Evolutionary conservation across 2,113 vertebrate genomes (phyloP).

Genomic region (Tenrec ecaudatus): DNA sequence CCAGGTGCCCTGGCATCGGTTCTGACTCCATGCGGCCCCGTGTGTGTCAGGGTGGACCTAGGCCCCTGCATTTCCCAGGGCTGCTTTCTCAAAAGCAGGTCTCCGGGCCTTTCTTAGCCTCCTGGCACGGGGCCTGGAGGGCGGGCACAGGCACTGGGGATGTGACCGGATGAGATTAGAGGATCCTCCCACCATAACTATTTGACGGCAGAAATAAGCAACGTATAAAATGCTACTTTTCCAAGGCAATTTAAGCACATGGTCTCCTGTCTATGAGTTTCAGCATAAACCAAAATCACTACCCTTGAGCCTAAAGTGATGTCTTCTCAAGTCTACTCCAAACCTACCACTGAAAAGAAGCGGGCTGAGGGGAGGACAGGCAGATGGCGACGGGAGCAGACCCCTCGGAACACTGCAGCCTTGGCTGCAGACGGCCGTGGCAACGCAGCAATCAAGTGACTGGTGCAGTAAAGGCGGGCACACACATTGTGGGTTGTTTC

Average conservation of each 20-base stretch:
- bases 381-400: not conserved
- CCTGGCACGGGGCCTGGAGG: not conserved
- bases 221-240: not conserved
- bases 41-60: not conserved
- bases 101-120: not conserved
- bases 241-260: slow-evolving; percentile 9
- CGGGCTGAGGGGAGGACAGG: not conserved
- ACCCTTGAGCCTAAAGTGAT: not conserved
- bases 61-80: not conserved
- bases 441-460: too few relatives aligned
- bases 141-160: not conserved
- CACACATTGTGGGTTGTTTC: not conserved
- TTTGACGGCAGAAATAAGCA: not conserved
- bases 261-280: not conserved
- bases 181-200: slow-evolving; percentile 1
- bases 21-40: not conserved
- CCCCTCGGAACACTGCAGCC: not conserved
- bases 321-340: slow-evolving; percentile 6
- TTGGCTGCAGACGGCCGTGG: not conserved
- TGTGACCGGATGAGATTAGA: not conserved
- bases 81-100: not conserved
- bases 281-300: not conserved
- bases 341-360: slow-evolving; percentile 1
- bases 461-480: not conserved
- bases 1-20: not conserved